A percentile compares a stretch with the other conserved stretches of the same genome.
Conservation (phyloP, 2,113 vertebrate genomes). For the Sclerurus mexicanus region DNA sequence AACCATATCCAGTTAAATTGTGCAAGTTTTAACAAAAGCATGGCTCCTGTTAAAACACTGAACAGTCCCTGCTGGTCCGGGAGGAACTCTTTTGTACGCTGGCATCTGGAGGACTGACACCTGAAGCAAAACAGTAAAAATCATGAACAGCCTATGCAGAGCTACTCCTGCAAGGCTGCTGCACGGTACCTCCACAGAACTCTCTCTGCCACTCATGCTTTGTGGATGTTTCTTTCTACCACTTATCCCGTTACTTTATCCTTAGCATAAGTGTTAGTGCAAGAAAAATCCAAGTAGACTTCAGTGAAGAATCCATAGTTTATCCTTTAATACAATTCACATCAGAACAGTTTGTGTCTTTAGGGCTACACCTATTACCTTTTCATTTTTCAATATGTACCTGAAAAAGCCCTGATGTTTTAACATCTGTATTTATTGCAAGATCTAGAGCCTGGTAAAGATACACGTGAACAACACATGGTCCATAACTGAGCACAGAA, state of each 20-base stretch:
- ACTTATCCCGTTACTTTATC: background rate
- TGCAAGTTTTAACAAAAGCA: background rate
- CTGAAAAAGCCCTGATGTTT: background rate
- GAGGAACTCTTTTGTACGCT: background rate
- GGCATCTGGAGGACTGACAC: background rate
- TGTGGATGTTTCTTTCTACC: background rate
- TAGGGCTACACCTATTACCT: background rate
- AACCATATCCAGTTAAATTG: background rate
- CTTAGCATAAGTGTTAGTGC: background rate
- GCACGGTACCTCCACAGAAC: background rate
- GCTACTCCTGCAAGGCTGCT: background rate
- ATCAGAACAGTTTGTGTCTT: background rate
- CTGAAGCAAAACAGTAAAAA: background rate
- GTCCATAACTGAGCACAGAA: background rate
- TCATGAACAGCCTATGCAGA: background rate
- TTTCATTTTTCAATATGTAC: background rate
- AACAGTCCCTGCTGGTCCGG: background rate
- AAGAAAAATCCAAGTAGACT: background rate
- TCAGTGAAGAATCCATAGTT: background rate
- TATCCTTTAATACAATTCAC: background rate
- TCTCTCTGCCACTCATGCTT: background rate
- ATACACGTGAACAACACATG: background rate
- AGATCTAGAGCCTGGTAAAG: background rate
- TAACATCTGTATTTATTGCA: conserved; percentile 24
- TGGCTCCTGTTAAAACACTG: background rate